Percentiles rank a stretch among this genome's conserved stretches.
These are phyloP conservation scores for Hypotaenidia philippensis DNA, from an alignment of 2,797 vertebrate species.

Conservation along the genomic window DNA sequence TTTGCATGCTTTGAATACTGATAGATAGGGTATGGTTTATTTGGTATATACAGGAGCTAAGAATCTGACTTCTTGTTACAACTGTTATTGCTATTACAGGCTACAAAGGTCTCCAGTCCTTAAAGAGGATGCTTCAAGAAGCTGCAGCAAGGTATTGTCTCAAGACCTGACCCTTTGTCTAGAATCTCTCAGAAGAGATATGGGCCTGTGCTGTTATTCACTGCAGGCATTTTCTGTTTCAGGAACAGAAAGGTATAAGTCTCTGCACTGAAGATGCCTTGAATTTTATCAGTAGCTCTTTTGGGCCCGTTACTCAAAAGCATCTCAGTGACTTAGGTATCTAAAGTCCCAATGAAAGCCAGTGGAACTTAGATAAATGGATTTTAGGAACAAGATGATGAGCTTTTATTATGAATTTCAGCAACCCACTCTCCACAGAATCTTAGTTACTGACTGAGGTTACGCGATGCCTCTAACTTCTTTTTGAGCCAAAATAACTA, in stretches of 20 bases:
- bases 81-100: background rate
- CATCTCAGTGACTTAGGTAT: background rate
- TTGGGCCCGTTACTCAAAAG: conserved; percentile 15
- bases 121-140: background rate
- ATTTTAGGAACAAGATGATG: conserved; percentile 27
- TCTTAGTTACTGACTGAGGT: background rate
- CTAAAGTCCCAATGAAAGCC: background rate
- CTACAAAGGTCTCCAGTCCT: background rate
- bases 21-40: background rate
- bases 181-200: background rate
- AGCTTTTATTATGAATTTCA: conserved; percentile 1
- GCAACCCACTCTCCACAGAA: background rate
- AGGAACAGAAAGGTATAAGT: background rate
- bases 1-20: conserved; percentile 32
- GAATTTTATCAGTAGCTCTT: background rate
- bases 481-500: background rate
- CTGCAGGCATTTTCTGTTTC: background rate
- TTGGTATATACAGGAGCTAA: background rate
- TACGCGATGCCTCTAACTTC: background rate
- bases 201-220: background rate
- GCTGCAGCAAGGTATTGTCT: background rate
- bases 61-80: background rate
- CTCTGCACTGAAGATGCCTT: background rate
- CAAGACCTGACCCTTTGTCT: background rate
- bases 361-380: conserved; percentile 24